Base-by-base conservation (phyloP, 2,797 vertebrate genomes). In the Melanotaenia nigrans region DNA sequence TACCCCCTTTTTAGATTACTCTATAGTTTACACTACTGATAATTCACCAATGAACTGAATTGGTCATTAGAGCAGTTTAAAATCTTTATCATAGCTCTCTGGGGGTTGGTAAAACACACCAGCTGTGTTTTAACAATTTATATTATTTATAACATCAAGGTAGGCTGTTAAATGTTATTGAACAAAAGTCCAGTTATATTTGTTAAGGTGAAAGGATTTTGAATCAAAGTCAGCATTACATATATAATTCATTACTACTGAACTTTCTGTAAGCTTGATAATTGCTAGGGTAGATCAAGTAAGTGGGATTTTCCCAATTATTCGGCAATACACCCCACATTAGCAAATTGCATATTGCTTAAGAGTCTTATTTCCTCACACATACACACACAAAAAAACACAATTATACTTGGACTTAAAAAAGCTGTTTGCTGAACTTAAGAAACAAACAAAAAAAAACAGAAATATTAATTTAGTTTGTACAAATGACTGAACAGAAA, bases 21-120 rank as follows among this genome's bases (percentile, higher is more conserved):
- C 38, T 40, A 2, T 2, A 11, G 38, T 40, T 40, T 40, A 40
- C 38, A 45, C 18, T 5, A 18, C 6, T 24, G 10, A 68, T 70
- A 61, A 73, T 80, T 71, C 59, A 56, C 72, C 28, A 72, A 62
- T 58, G n/a, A 71, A 55, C 49, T 5, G 40, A 70, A 73, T 9
- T 42, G 47, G 20, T 36, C 40, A 30, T 38, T 38, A 38, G 36
- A 38, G 36, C 12, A 13, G 36, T 45, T 45, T 45, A 18, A 45
- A 16, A 45, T 45, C 40, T 42, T 16, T 18, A 42, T 42, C 16
- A 42, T 18, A 18, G 40, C 40, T 18, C 16, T 45, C 16, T 38
- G 57, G 40, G 14, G 59, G 45, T 28, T 25, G 47, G 5, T 54
- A 24, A 4, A 24, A 53, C 18, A 51, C 4, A 60, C 49, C 22